Conservation (phyloP, 1,140 invertebrate genomes). For the Drosophila sp. region DNA sequence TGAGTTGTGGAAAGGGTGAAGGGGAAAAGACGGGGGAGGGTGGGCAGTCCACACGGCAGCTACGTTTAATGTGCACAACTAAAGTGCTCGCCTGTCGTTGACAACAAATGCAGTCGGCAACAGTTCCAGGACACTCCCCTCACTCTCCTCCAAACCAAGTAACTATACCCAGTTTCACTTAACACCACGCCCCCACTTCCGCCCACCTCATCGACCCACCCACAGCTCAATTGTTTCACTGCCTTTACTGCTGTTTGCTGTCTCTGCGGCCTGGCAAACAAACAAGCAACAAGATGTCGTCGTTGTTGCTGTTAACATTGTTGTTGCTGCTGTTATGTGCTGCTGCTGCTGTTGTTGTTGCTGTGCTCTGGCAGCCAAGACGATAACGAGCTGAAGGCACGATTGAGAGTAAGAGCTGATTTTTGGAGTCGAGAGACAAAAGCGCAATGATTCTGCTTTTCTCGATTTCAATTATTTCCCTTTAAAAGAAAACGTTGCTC, state of each 20-base stretch:
- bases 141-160: neutral
- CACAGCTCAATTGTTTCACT: slow-evolving; percentile 5
- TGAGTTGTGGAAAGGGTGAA: neutral
- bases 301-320: neutral
- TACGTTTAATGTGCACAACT: slow-evolving; percentile 49
- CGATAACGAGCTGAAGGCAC: slow-evolving; percentile 46
- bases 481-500: neutral
- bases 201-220: no score
- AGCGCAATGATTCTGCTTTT: slow-evolving; percentile 27
- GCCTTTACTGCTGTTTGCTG: slow-evolving; percentile 40
- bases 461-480: slow-evolving; percentile 5
- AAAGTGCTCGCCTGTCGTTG: slow-evolving; percentile 54
- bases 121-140: slow-evolving; percentile 10
- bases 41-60: slow-evolving; percentile 8
- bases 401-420: slow-evolving; percentile 20
- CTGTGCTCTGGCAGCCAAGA: slow-evolving; percentile 29
- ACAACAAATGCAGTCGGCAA: slow-evolving; percentile 52
- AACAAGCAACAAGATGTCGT: slow-evolving; percentile 45
- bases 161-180: neutral
- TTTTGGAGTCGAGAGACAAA: slow-evolving; percentile 41
- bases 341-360: neutral
- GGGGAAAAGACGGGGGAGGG: neutral
- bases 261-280: slow-evolving; percentile 55
- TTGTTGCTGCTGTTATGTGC: slow-evolving; percentile 12
- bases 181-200: neutral